phyloP scores from a whole-genome alignment of 2,113 vertebrate species.

The Austrofundulus limnaeus region DNA sequence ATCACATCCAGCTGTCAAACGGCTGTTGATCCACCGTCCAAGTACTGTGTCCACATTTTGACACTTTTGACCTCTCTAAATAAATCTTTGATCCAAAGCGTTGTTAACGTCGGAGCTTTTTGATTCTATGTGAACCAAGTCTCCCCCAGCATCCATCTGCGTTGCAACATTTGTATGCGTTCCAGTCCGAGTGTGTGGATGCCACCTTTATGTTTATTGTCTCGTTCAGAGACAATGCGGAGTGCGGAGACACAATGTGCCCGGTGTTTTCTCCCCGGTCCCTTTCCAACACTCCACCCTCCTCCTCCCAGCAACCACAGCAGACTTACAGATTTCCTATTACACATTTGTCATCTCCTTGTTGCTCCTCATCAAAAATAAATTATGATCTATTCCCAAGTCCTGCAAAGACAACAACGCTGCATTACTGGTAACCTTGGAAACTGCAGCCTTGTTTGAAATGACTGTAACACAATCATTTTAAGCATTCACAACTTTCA shows the following conservation, averaged over 20 bases:
- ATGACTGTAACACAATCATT: constrained; percentile 31
- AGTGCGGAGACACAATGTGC: background rate
- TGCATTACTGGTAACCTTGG: constrained; percentile 65
- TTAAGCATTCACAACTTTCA: constrained; percentile 33
- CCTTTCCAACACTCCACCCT: fast-evolving
- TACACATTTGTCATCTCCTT: constrained; percentile 19
- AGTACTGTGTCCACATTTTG: constrained; percentile 53
- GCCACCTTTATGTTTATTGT: constrained; percentile 19
- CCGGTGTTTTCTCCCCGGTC: background rate
- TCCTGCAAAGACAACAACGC: constrained; percentile 31
- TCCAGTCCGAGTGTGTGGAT: constrained; percentile 3
- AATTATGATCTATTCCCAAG: constrained; percentile 44
- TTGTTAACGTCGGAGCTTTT: constrained; percentile 12
- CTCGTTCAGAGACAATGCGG: background rate
- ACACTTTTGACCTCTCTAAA: constrained; percentile 55
- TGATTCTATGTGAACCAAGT: constrained; percentile 19
- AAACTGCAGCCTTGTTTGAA: constrained; percentile 65
- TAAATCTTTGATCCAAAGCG: constrained; percentile 40
- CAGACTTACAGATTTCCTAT: constrained; percentile 26
- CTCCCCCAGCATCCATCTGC: background rate
- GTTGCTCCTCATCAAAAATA: constrained; percentile 43
- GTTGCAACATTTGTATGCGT: background rate
- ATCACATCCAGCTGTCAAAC: constrained; percentile 61
- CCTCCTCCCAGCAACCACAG: background rate
- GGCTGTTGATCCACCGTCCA: constrained; percentile 52